Conservation (phyloP, 2,113 vertebrate species). For the Gymnogyps californianus region DNA sequence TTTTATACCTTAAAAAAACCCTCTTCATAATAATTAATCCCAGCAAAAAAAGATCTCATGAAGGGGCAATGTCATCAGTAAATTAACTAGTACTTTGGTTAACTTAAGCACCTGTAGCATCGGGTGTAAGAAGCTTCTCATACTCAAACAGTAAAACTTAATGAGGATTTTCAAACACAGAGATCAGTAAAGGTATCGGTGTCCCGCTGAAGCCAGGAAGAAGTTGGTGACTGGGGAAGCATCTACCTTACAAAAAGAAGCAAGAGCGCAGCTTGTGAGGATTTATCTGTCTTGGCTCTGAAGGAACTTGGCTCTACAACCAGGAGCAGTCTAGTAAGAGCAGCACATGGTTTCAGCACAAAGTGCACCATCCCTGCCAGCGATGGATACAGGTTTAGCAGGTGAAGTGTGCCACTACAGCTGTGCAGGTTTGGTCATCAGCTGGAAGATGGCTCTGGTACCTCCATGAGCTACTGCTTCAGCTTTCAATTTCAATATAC, state of each 20-base stretch:
- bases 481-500: not conserved
- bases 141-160: not conserved
- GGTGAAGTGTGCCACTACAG: not conserved
- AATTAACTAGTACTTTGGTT: not conserved
- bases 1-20: not conserved
- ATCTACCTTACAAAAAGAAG: not conserved
- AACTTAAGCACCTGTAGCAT: not conserved
- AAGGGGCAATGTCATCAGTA: not conserved
- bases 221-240: not conserved
- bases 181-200: not conserved
- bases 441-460: not conserved
- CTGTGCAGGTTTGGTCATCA: not conserved
- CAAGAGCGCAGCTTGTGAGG: not conserved
- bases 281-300: not conserved
- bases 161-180: not conserved
- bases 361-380: not conserved
- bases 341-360: not conserved
- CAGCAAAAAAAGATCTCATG: not conserved
- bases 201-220: not conserved
- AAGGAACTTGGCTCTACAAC: not conserved
- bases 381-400: not conserved
- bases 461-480: not conserved
- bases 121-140: accelerated
- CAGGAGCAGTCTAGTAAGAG: not conserved
- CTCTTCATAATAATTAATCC: not conserved